Evolutionary conservation across 2,797 vertebrate species (phyloP), one percentile per base, ranked within the genome.

Genomic region (Clarias pachynema): DNA sequence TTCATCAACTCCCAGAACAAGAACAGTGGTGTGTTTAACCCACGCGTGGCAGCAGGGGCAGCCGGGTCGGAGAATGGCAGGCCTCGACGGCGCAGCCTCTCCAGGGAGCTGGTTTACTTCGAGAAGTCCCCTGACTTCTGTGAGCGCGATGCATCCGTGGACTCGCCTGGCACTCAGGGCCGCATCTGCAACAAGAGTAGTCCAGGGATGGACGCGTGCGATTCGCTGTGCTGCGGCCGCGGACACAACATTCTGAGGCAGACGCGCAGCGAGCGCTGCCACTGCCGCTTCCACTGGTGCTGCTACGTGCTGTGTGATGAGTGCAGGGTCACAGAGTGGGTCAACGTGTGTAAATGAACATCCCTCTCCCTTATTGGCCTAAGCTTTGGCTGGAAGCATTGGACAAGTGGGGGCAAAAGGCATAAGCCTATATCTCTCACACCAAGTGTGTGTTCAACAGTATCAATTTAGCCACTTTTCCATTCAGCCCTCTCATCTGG

Each of bases 291-390:
- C 92, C 97, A 98, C 92, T 98, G 97, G 97, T 98, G 97, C 91
- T 98, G 97, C 92, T 97, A 97, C 0, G 97, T 98, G 91, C 92
- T 98, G 81, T 98, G 97, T n/a, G 96, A 98, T 29, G 97, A 98
- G 94, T 98, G 97, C 89, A 95, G 95, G 10, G 95, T 97, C 89
- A 96, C 96, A 0, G 96, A 98, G 87, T 98, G 97, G 97, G 95
- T 97, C 92, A 97, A 95, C 9, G 96, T 97, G 74, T 97, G 96
- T 94, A 97, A 97, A 91, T 97, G 95, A 93, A 78, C 26, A 5
- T 7, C 40, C 22, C 74, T 26, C 26, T 63, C 86, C 88, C 88
- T 57, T 49, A 49, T 49, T 77, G 59, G 80, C 69, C 49, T 7
- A 86, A 87, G 85, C 88, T 90, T 85, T 78, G 40, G 53, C 56